Evolutionary conservation across 1,140 invertebrate species (phyloP), one percentile per base, ranked within the genome.

Genomic region (Stegodyphus mimosarum): DNA sequence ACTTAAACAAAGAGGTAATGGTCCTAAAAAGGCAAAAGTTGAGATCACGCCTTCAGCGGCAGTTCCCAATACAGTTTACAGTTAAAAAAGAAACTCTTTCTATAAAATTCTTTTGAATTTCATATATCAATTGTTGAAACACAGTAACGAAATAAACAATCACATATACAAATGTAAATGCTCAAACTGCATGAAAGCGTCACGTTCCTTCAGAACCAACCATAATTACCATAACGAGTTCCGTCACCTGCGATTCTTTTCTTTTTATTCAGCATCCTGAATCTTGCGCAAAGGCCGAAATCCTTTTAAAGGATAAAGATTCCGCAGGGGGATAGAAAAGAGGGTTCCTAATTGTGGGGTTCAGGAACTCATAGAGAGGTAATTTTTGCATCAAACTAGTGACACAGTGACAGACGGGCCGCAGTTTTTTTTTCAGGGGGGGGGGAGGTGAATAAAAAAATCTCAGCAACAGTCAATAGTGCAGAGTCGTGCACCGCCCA

Each of bases 161-260:
- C 33, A 33, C 33, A 74, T 48, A 74, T n/a, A 55, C 51, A 33
- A 17, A 52, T 63, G 60, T 15, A 48, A 74, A 74, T 15, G 17
- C 53, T 17, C 18, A 13, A 52, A 74, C 60, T 53, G 51, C 53
- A 74, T 60, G 51, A 74, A 60, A 60, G 9, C 9, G 55, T 60
- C 55, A 60, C 55, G 55, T 60, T 60, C 33, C 33, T 33, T 33
- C 33, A 33, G 33, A 33, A 33, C 33, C 33, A 33, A 33, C 55
- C 17, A 5, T 66, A 81, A 81, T 81, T 81, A 81, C 70, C 78
- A 72, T 72, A 81, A 81, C 78, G 72, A 81, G 78, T 81, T 73
- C 78, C 52, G 69, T 72, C 78, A 75, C 52, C 52, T 33, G 13
- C 17, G 18, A 0, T 55, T 51, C 51, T 51, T 73, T 73, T 13